Base-by-base conservation (phyloP, 2,888 invertebrate genomes). In the Tineola bisselliella region DNA sequence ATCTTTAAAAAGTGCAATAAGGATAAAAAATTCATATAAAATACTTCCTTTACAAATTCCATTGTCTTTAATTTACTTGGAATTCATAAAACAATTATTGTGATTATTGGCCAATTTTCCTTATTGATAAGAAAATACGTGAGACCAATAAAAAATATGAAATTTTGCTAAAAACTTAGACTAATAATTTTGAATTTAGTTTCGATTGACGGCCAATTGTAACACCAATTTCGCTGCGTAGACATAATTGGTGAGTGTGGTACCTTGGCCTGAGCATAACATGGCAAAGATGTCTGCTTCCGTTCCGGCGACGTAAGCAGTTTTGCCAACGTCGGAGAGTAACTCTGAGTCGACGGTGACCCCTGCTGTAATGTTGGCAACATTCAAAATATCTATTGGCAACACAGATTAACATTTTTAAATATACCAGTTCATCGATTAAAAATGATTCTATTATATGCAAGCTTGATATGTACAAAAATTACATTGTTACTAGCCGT, bases 321-420 rank as follows among this genome's bases (percentile, higher is more conserved):
- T 79, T 93, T 89, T 66, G 94, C 94, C 78, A 94, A 88, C 69
- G 94, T 94, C 65, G 94, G 94, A 70, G 94, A 93, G 84, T 91
- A 93, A 69, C 91, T 90, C 81, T 87, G 86, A 67, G 91, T 89
- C 68, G 81, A 78, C 72, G 82, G 79, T 70, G 83, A 74, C 75
- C 89, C 89, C 80, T 80, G 84, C 86, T 86, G 86, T 71, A 86
- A 86, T 73, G 78, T 80, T 84, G 84, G 84, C 86, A 86, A 86
- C 84, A 86, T 84, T 78, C 83, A 81, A 83, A 54, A 54, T 19
- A 54, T 54, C 54, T 54, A 25, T 25, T 54, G 18, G 54, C 54
- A 54, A 54, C 25, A 54, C 25, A 54, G 48, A 48, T 48, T 48
- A 17, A 48, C 10, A 38, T 12, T 38, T 25, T 38, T 38, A 38